These are phyloP conservation scores for Drosophila grimshawi DNA, from an alignment of 1,140 invertebrate species.

Conservation along the genomic window DNA sequence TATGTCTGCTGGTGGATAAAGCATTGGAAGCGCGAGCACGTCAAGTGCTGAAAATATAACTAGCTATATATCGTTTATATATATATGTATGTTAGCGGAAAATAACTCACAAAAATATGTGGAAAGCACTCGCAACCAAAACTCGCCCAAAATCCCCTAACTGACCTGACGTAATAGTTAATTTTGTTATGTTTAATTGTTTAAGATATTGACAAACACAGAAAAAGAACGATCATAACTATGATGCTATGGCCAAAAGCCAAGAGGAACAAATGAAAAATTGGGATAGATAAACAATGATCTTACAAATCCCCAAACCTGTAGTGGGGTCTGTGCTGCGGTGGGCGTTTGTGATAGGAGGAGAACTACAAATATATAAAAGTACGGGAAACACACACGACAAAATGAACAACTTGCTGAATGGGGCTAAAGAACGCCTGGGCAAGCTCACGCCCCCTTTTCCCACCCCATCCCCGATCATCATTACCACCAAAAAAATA, in stretches of 20 bases:
- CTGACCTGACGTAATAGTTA: not conserved
- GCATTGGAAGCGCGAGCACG: slow-evolving; percentile 35
- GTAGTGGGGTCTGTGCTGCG: not conserved
- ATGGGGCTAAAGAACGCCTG: not conserved
- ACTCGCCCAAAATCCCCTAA: not conserved
- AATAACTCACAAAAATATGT: not conserved
- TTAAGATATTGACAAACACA: not conserved
- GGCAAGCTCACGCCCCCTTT: not conserved
- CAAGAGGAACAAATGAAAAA: too few relatives aligned
- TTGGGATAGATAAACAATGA: not conserved
- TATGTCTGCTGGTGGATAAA: slow-evolving; percentile 9
- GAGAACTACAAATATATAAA: not conserved
- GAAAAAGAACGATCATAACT: not conserved
- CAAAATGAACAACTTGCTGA: not conserved
- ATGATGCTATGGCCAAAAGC: not conserved
- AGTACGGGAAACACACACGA: not conserved
- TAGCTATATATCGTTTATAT: not conserved
- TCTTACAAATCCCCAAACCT: too few relatives aligned
- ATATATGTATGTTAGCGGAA: not conserved
- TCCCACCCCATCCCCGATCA: not conserved
- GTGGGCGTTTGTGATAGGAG: slow-evolving; percentile 52
- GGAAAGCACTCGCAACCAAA: not conserved
- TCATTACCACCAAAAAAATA: not conserved
- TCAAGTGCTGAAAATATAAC: not conserved
- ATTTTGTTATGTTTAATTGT: not conserved